phyloP scores from a whole-genome alignment of 2,888 invertebrate species.

The Tigriopus californicus region DNA sequence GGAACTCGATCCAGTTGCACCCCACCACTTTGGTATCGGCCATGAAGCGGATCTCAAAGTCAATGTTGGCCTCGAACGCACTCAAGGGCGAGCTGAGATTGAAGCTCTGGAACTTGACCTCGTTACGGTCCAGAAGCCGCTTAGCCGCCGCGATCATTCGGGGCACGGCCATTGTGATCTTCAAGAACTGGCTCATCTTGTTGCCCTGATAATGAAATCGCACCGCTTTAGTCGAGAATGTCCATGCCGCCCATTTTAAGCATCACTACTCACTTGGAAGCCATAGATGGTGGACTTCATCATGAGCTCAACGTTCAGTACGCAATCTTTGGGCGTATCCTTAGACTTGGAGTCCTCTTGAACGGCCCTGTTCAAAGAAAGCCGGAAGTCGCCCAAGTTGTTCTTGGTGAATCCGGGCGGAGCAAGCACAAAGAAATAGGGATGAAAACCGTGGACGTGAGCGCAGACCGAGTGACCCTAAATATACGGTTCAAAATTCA shows the following conservation, averaged over 20 bases:
- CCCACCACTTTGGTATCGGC: constrained; percentile 83
- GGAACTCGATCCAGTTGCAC: constrained; percentile 93
- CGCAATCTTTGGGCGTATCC: constrained; percentile 53
- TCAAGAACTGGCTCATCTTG: constrained; percentile 53
- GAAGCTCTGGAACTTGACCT: constrained; percentile 37
- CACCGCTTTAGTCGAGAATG: no score
- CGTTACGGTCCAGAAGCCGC: constrained; percentile 53
- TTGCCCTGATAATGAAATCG: constrained; percentile 38
- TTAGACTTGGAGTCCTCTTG: constrained; percentile 57
- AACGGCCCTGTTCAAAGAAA: constrained; percentile 51
- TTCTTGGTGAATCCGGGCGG: constrained; percentile 46
- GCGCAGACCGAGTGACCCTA: constrained; percentile 92
- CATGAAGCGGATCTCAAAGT: constrained; percentile 97
- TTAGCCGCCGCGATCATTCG: constrained; percentile 65
- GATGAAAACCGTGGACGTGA: constrained; percentile 89
- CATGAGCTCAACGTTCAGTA: constrained; percentile 56
- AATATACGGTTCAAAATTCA: constrained; percentile 33
- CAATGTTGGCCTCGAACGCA: constrained; percentile 82
- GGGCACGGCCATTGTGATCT: constrained; percentile 59
- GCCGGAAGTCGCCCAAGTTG: constrained; percentile 33
- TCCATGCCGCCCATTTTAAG: no score
- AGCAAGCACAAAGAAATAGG: constrained; percentile 81
- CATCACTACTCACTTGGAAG: constrained; percentile 34
- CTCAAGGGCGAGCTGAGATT: constrained; percentile 36
- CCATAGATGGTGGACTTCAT: constrained; percentile 70